Conservation (phyloP, 2,113 vertebrate species). For the Motacilla tschutschensis region DNA sequence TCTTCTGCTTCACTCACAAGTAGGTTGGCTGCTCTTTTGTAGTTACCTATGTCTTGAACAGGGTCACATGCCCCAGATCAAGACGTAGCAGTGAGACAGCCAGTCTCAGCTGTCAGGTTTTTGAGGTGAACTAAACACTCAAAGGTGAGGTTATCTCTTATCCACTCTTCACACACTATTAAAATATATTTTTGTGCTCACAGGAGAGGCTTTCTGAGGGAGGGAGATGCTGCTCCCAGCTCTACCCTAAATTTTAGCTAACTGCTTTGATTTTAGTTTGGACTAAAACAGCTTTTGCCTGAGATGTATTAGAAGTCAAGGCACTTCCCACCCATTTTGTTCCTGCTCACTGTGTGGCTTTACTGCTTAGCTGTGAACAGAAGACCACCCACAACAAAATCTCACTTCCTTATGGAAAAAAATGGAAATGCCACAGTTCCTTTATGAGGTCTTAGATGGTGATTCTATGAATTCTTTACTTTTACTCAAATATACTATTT, state of each 20-base stretch:
- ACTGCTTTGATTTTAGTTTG: not conserved
- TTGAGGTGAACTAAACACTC: not conserved
- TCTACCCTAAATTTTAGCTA: not conserved
- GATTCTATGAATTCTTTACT: not conserved
- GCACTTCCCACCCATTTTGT: not conserved
- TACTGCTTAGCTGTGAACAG: not conserved
- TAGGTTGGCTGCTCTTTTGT: not conserved
- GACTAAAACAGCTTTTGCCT: not conserved
- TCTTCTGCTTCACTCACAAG: not conserved
- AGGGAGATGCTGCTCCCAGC: not conserved
- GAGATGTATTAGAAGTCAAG: not conserved
- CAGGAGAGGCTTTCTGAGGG: not conserved
- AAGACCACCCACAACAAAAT: slow-evolving; percentile 10
- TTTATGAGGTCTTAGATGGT: not conserved
- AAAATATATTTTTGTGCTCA: not conserved
- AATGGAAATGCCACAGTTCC: not conserved
- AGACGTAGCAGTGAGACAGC: not conserved
- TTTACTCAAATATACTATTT: not conserved
- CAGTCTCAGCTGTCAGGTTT: not conserved
- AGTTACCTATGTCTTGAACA: not conserved
- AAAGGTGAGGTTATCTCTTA: not conserved
- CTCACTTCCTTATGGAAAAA: not conserved
- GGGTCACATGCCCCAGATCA: not conserved
- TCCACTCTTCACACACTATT: not conserved
- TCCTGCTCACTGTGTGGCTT: not conserved